Base-by-base conservation (phyloP, 2,797 vertebrate species). In the Anguilla megastoma region DNA sequence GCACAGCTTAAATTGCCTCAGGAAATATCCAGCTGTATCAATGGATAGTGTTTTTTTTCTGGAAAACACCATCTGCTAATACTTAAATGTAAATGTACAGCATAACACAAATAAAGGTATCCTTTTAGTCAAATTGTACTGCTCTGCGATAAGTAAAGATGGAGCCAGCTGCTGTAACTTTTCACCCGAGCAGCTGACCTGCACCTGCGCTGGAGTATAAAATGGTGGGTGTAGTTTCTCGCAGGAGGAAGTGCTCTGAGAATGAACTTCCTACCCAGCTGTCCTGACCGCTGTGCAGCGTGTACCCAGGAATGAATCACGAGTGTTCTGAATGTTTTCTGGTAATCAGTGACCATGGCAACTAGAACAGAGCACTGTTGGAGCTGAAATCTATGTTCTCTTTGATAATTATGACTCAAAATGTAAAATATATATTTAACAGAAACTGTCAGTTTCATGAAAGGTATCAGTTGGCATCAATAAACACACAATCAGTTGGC, bases 321-420 rank as follows among this genome's bases (percentile, higher is more conserved):
- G 41, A n/a, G 30, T 12, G 9, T 76, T 76, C 14, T n/a, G 36
- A 76, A 36, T 76, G 74, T 76, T 41, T 16, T 3, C 30, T 76
- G 74, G 86, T 93, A 92, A 95, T 93, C 92, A 92, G 91, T 92
- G 92, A 93, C 92, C 91, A 92, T 88, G 90, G 90, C 93, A 91
- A 93, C 93, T 91, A 88, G 91, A 89, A 88, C 90, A 91, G 93
- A 93, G 93, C 92, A 94, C 91, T 92, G 90, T 90, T 90, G 88
- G 89, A 89, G 89, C 92, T 93, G 92, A 91, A 91, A 94, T 92
- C 91, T 91, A 91, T 92, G 93, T 92, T 92, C 92, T 93, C 92
- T 92, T 90, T 92, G 90, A 92, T 94, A 94, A 94, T 95, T 93
- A 94, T 90, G 86, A 87, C 91, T 93, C 92, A 94, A 92, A 90